These are phyloP conservation scores for Lymantria dispar DNA, from an alignment of 2,888 invertebrate species.

Conservation along the genomic window DNA sequence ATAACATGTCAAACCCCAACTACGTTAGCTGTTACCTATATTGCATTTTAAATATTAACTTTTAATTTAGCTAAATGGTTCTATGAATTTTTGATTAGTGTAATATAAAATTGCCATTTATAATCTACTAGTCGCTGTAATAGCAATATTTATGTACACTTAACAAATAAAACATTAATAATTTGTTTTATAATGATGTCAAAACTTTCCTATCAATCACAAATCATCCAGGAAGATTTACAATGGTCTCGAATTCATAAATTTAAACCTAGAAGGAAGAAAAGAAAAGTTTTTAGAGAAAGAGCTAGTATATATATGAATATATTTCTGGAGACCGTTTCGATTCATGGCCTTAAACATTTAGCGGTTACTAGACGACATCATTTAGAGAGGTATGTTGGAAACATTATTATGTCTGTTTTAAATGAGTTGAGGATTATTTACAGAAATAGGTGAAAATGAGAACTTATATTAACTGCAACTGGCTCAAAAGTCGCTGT, in stretches of 20 bases:
- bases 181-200: not conserved
- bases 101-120: not conserved
- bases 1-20: not conserved
- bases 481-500: too few species aligned
- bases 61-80: not conserved
- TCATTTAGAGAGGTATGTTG: constrained; percentile 64
- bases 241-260: not conserved
- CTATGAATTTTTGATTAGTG: not conserved
- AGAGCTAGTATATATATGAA: constrained; percentile 53
- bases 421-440: too few species aligned
- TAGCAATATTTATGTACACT: too few species aligned
- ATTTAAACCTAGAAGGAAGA: not conserved
- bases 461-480: too few species aligned
- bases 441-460: too few species aligned
- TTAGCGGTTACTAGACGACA: constrained; percentile 70
- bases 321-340: constrained; percentile 72
- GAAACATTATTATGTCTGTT: too few species aligned
- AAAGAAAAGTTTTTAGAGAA: not conserved
- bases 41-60: not conserved
- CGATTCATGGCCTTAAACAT: constrained; percentile 80
- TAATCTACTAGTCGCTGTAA: too few species aligned
- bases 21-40: not conserved
- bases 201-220: not conserved
- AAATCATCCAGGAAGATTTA: not conserved
- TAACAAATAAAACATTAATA: too few species aligned